Conservation (phyloP, 2,113 vertebrate species). For the Candoia aspera region DNA sequence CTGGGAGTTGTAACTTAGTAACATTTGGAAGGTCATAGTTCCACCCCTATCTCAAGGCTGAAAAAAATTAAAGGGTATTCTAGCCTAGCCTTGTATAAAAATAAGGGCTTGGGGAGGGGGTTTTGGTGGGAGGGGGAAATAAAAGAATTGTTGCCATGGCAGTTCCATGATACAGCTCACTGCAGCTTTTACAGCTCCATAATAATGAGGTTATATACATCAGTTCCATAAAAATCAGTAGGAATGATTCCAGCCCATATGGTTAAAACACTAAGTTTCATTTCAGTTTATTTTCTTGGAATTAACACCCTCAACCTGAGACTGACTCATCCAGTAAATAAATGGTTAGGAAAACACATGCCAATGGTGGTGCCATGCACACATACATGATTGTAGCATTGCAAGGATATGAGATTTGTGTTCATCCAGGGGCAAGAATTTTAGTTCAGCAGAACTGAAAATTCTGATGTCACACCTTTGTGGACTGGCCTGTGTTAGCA, state of each 20-base stretch:
- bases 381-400: not conserved
- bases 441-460: not conserved
- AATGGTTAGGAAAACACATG: not conserved
- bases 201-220: not conserved
- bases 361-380: not conserved
- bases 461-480: not conserved
- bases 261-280: not conserved
- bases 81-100: not conserved
- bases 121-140: not conserved
- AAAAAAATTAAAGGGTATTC: not conserved
- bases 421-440: not conserved
- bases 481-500: not conserved
- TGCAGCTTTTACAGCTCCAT: constrained; percentile 1
- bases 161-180: not conserved
- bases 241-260: not conserved
- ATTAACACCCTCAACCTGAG: not conserved
- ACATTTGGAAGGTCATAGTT: not conserved
- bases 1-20: not conserved
- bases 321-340: not conserved
- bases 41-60: not conserved
- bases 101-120: not conserved
- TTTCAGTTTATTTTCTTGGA: not conserved
- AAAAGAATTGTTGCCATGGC: not conserved
- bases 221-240: not conserved
- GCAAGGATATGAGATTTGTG: not conserved